Conservation (phyloP, 2,797 vertebrate species). For the Steatocranus sp. region DNA sequence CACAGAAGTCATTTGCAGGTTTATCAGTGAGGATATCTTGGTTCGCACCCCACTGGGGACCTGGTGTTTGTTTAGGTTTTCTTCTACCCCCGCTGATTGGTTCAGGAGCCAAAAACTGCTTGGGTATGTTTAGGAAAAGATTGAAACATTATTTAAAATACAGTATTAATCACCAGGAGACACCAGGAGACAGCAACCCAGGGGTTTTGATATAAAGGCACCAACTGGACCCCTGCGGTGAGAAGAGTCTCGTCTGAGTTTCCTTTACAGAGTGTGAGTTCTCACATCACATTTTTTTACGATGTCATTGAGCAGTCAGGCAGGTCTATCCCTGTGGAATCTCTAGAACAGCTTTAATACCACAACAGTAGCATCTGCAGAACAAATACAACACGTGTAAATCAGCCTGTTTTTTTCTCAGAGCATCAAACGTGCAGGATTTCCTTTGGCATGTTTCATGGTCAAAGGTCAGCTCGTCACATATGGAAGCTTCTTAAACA, state of each 20-base stretch:
- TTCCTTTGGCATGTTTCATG: fast-evolving
- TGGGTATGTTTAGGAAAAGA: fast-evolving
- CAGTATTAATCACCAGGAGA: neutral
- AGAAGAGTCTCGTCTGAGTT: neutral
- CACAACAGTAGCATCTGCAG: neutral
- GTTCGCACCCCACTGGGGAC: neutral
- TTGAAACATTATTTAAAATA: neutral
- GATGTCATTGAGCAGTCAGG: neutral
- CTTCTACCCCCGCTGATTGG: neutral
- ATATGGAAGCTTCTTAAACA: neutral
- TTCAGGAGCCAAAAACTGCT: neutral
- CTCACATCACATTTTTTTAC: neutral
- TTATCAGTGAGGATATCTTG: neutral
- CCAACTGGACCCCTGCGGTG: neutral
- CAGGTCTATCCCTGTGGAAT: neutral
- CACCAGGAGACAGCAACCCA: neutral
- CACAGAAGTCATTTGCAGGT: neutral
- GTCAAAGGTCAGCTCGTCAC: neutral
- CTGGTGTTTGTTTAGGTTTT: neutral
- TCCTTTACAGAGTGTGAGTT: neutral
- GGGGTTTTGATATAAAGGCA: neutral
- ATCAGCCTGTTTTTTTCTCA: neutral
- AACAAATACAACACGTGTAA: neutral
- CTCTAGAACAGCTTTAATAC: neutral
- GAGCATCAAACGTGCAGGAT: neutral